A percentile compares a stretch with the other conserved stretches of the same genome.
Evolutionary conservation across 2,888 invertebrate genomes (phyloP).

Genomic region (Ctena decussata): DNA sequence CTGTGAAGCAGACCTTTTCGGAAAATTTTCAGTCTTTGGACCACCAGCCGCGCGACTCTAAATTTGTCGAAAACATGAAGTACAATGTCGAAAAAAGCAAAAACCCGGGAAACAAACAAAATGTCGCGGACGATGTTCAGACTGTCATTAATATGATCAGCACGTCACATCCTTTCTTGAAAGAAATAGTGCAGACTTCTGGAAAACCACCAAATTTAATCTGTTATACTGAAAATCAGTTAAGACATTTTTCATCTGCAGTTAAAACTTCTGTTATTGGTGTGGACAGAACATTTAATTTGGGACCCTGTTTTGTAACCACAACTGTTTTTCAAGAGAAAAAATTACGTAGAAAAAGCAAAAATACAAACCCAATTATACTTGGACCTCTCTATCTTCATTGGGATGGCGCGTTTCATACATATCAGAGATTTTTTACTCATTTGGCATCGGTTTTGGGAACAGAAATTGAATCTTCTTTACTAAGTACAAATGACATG

Average conservation of each 20-base stretch:
- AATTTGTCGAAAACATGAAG: slow-evolving; percentile 29
- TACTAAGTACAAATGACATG: slow-evolving; percentile 17
- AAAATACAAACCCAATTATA: slow-evolving; percentile 19
- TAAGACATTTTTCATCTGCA: slow-evolving; percentile 14
- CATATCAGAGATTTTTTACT: slow-evolving; percentile 46
- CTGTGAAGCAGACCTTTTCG: not conserved
- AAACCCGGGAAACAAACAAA: slow-evolving; percentile 16
- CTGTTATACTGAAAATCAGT: slow-evolving; percentile 34
- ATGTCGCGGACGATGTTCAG: slow-evolving; percentile 20
- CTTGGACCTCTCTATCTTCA: slow-evolving; percentile 44
- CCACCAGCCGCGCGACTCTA: slow-evolving; percentile 27
- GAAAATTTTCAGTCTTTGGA: slow-evolving; percentile 1
- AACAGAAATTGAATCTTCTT: not conserved
- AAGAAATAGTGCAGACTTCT: not conserved
- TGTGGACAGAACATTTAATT: slow-evolving; percentile 29
- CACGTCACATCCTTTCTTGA: not conserved
- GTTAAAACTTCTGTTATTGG: slow-evolving; percentile 11
- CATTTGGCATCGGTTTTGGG: slow-evolving; percentile 24
- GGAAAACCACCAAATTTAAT: slow-evolving; percentile 9
- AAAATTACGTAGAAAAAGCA: slow-evolving; percentile 21
- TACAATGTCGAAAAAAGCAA: not conserved
- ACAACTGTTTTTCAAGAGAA: slow-evolving; percentile 34
- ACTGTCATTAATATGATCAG: slow-evolving; percentile 4
- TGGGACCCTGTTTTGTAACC: slow-evolving; percentile 28
- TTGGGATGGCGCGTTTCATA: slow-evolving; percentile 40